Percentiles rank a stretch among this genome's conserved stretches.
These are phyloP conservation scores for Cuculus canorus DNA, from an alignment of 2,797 vertebrate species.

Conservation along the genomic window DNA sequence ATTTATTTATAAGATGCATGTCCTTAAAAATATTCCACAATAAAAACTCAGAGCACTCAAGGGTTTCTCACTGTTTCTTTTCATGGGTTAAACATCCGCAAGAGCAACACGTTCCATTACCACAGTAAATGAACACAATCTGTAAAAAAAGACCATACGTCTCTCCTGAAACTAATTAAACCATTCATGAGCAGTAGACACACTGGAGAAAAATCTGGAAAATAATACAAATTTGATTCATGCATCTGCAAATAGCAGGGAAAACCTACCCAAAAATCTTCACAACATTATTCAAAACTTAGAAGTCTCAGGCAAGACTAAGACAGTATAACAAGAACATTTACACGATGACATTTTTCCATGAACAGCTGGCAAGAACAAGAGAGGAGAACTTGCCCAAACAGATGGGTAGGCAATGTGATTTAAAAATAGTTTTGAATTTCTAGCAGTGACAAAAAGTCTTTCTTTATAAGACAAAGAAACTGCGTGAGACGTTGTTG, in stretches of 20 bases:
- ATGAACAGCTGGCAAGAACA: conserved; percentile 7
- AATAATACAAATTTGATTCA: background rate
- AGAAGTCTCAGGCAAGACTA: background rate
- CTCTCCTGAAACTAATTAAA: conserved; percentile 6
- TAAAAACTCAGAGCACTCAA: background rate
- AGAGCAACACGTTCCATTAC: background rate
- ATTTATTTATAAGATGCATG: background rate
- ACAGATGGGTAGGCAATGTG: background rate
- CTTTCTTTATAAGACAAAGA: conserved; percentile 21
- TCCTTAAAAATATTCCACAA: background rate
- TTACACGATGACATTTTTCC: background rate
- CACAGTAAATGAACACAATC: background rate
- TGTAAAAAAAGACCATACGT: background rate
- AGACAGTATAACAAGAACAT: background rate
- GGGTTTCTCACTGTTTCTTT: background rate
- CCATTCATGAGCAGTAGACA: background rate
- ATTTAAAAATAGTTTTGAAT: conserved; percentile 36
- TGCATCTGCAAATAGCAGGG: background rate
- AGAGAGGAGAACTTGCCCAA: conserved; percentile 11
- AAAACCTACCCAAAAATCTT: background rate
- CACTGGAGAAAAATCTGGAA: background rate
- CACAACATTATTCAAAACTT: background rate
- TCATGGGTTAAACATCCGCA: background rate
- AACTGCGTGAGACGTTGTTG: background rate
- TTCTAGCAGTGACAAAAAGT: conserved; percentile 44